Evolutionary conservation across 2,797 vertebrate genomes (phyloP).

Genomic region (Pitangus sulphuratus): DNA sequence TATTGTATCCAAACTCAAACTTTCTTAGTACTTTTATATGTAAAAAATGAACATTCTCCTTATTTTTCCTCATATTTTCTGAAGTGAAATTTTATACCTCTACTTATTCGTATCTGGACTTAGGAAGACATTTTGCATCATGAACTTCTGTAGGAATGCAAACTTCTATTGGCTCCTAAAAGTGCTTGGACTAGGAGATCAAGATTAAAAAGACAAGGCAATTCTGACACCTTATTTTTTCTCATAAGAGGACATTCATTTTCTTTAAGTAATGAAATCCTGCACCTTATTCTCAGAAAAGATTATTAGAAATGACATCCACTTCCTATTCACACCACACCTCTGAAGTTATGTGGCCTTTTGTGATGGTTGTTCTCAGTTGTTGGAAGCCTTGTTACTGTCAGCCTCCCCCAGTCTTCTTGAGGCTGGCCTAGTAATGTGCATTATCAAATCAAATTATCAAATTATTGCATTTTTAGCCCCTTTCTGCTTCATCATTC

Average conservation of each 20-base stretch:
- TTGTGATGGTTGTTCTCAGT: not conserved
- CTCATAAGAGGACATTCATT: not conserved
- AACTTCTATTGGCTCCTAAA: not conserved
- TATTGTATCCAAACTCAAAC: not conserved
- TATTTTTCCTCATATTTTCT: not conserved
- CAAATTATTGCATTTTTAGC: not conserved
- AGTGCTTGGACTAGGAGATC: not conserved
- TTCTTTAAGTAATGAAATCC: not conserved
- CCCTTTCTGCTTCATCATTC: not conserved
- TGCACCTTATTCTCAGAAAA: not conserved
- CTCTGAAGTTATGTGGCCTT: not conserved
- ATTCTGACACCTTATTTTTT: not conserved
- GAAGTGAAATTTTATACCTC: not conserved
- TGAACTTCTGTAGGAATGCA: not conserved
- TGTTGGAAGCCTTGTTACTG: not conserved
- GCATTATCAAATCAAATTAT: not conserved
- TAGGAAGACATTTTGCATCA: not conserved
- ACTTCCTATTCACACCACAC: not conserved
- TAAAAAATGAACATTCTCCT: not conserved
- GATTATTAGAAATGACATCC: not conserved
- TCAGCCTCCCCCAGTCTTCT: not conserved
- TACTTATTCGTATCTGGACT: not conserved
- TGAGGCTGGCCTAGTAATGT: not conserved
- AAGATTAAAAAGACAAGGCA: not conserved
- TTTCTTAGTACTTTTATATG: not conserved